phyloP scores from a whole-genome alignment of 1,140 invertebrate species.

The Heliconius congener region DNA sequence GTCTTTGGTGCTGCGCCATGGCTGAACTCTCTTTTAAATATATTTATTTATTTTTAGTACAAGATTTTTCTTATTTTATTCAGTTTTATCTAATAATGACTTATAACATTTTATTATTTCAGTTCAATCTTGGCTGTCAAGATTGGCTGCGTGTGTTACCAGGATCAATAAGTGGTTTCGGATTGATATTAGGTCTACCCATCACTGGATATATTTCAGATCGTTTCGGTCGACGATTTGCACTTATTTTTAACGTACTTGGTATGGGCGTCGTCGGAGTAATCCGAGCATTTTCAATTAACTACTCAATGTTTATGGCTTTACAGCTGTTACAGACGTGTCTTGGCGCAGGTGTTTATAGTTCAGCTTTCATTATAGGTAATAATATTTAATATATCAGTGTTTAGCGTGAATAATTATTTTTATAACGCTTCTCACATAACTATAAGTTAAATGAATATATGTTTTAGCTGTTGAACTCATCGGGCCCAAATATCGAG shows the following conservation, averaged over 20 bases:
- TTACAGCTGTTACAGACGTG: constrained; percentile 85
- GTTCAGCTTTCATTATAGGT: constrained; percentile 71
- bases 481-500: constrained; percentile 15
- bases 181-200: constrained; percentile 56
- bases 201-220: constrained; percentile 81
- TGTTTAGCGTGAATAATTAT: no score
- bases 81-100: not conserved
- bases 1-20: no score
- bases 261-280: constrained; percentile 82
- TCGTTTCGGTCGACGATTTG: constrained; percentile 83
- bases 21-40: no score
- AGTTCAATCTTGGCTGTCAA: constrained; percentile 61
- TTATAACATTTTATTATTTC: constrained; percentile 35
- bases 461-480: constrained; percentile 11
- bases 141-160: constrained; percentile 58
- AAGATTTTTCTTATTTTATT: no score
- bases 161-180: constrained; percentile 55
- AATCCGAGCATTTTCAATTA: constrained; percentile 84
- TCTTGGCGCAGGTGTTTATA: constrained; percentile 70
- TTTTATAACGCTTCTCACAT: no score
- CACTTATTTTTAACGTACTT: constrained; percentile 83
- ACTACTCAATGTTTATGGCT: constrained; percentile 83
- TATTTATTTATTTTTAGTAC: no score
- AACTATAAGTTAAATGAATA: no score
- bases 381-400: not conserved